Evolutionary conservation across 1,140 invertebrate genomes (phyloP), one percentile per base, ranked within the genome.

Genomic region (Calosoma granatense): DNA sequence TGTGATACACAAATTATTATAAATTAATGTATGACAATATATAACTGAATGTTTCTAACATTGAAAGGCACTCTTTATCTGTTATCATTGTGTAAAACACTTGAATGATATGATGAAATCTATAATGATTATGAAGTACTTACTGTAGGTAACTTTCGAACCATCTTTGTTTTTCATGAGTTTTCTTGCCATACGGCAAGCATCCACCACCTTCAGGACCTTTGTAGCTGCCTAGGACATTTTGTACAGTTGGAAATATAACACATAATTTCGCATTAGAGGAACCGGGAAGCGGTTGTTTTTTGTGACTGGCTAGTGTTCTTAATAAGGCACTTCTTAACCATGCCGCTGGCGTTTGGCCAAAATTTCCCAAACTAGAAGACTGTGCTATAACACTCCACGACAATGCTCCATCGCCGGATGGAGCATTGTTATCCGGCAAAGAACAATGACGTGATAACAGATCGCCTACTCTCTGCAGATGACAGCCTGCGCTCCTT

Each of bases 301-400:
- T 69, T 72, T 56, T 76, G 57, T 80, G 76, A 61, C 71, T 77
- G 0, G 79, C 75, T 56, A 90, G 72, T 54, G 81, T 83, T 14
- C 78, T 71, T 4, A 85, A 68, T 58, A 89, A 81, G 58, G 88
- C 81, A 21, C 77, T 75, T 41, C 73, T 70, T 9, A 92, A 64
- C 89, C 89, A 93, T 12, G 77, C 71, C n/a, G 81, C 77, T 22
- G 81, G 77, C 58, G 72, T 80, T 2, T 81, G 70, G 6, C 92
- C 92, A 30, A 94, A 79, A 23, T 83, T 87, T 3, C 95, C 94
- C 57, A 97, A 89, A 62, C 92, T 95, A 12, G 92, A 95, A 61
- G 90, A 89, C 72, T 97, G 94, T 14, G 85, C 85, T 22, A 95
- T 70, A 3, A 90, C 69, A 17, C 78, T 77, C 85, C 86, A 89